phyloP scores from a whole-genome alignment of 1,140 invertebrate genomes.

The Triops cancriformis region DNA sequence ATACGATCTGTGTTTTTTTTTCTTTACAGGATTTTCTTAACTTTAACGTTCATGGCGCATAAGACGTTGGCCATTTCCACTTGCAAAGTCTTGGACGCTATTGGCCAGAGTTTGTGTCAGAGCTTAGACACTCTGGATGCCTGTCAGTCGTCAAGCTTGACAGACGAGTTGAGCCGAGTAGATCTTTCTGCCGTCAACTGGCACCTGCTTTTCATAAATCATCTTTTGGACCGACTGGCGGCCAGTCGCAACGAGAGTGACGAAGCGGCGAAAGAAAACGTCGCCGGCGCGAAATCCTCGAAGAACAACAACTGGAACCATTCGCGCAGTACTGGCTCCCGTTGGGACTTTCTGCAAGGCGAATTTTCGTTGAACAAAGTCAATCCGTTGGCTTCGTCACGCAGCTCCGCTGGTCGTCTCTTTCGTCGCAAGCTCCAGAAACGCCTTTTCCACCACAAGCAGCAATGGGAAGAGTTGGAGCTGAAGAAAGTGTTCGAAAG shows the following conservation, averaged over 20 bases:
- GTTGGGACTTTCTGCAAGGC: constrained; percentile 33
- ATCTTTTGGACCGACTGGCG: constrained; percentile 51
- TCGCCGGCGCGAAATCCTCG: constrained; percentile 26
- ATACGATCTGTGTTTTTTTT: too few relatives aligned
- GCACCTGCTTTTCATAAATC: constrained; percentile 65
- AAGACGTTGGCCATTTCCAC: constrained; percentile 51
- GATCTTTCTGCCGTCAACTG: constrained; percentile 65
- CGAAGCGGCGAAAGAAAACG: constrained; percentile 28
- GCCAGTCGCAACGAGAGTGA: background rate
- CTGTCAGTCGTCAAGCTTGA: constrained; percentile 23
- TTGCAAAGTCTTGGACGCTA: constrained; percentile 37
- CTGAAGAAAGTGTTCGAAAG: constrained; percentile 47
- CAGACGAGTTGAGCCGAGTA: constrained; percentile 39
- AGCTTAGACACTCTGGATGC: constrained; percentile 40
- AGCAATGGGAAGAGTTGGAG: constrained; percentile 59
- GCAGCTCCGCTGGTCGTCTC: constrained; percentile 28
- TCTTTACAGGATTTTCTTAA: constrained; percentile 70
- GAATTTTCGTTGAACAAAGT: constrained; percentile 31
- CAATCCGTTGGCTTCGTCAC: constrained; percentile 26
- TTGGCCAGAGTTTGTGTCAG: constrained; percentile 41
- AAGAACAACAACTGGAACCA: background rate
- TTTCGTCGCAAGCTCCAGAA: constrained; percentile 60
- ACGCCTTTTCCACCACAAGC: constrained; percentile 57
- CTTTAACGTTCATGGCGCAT: constrained; percentile 75
- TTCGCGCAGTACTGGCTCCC: constrained; percentile 14